These are phyloP conservation scores for Anguilla anguilla DNA, from an alignment of 2,797 vertebrate genomes.

Conservation along the genomic window DNA sequence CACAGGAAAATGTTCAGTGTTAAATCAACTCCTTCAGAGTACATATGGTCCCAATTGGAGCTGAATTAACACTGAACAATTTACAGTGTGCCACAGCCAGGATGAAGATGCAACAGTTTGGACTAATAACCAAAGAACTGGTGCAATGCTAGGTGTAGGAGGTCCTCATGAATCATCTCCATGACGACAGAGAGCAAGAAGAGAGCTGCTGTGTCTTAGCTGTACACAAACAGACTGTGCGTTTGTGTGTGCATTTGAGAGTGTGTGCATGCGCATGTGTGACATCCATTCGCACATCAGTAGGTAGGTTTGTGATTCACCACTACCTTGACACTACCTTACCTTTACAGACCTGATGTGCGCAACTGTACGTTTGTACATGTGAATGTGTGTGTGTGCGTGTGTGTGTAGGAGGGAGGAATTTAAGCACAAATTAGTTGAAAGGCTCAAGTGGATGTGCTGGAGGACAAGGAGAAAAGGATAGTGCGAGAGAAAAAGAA, in stretches of 20 bases:
- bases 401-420: slow-evolving; percentile 19
- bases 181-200: slow-evolving; percentile 47
- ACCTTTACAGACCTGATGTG: neutral
- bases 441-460: slow-evolving; percentile 26
- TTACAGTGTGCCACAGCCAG: neutral
- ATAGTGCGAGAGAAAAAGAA: too few species aligned
- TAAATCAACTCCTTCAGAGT: too few species aligned
- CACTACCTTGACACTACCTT: too few species aligned
- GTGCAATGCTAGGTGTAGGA: neutral
- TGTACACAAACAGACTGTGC: neutral
- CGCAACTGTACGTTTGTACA: neutral
- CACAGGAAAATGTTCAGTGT: too few species aligned
- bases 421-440: slow-evolving; percentile 40
- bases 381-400: neutral
- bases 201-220: neutral
- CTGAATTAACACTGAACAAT: too few species aligned
- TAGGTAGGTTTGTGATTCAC: neutral
- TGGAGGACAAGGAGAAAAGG: too few species aligned
- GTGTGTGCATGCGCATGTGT: neutral
- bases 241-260: neutral
- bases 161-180: slow-evolving; percentile 47
- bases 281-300: neutral
- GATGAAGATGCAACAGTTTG: neutral
- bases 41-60: too few species aligned
- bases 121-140: neutral